These are phyloP conservation scores for Mus minutoides DNA, from an alignment of 2,797 vertebrate species.

Conservation along the genomic window DNA sequence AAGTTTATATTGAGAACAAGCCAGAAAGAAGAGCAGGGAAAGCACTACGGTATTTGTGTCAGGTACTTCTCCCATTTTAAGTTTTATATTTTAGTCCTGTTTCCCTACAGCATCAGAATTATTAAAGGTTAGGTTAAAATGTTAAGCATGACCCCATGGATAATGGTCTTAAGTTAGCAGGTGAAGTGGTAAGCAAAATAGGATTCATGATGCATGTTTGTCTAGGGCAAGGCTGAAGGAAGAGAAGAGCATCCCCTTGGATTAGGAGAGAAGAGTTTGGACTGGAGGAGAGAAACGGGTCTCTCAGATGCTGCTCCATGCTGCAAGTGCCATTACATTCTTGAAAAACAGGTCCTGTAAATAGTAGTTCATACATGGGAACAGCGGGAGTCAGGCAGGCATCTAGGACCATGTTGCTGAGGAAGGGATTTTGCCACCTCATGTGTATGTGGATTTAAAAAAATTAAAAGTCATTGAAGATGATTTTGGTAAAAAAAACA, in stretches of 20 bases:
- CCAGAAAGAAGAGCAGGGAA: constrained; percentile 46
- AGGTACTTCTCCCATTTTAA: neutral
- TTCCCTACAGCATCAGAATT: constrained; percentile 12
- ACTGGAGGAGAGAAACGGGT: neutral
- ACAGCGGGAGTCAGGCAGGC: neutral
- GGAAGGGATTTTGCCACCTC: neutral
- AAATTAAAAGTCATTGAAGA: neutral
- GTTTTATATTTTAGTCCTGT: constrained; percentile 13
- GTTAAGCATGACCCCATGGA: constrained; percentile 26
- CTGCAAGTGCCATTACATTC: neutral
- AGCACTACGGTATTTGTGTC: constrained; percentile 8
- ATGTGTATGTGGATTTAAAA: neutral
- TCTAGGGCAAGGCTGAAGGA: constrained; percentile 38
- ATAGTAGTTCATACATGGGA: constrained; percentile 9
- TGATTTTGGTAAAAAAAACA: neutral
- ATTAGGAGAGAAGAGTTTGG: neutral
- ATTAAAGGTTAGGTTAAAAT: constrained; percentile 47
- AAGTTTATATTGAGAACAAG: constrained; percentile 59
- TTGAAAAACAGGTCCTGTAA: neutral
- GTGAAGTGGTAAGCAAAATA: constrained; percentile 42
- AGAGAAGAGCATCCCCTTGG: neutral
- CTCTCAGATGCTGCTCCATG: neutral
- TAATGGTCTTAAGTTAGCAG: constrained; percentile 53
- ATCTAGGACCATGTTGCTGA: neutral
- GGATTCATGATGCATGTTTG: neutral